Base-by-base conservation (phyloP, 1,140 invertebrate genomes). In the Oppia nitens region DNA sequence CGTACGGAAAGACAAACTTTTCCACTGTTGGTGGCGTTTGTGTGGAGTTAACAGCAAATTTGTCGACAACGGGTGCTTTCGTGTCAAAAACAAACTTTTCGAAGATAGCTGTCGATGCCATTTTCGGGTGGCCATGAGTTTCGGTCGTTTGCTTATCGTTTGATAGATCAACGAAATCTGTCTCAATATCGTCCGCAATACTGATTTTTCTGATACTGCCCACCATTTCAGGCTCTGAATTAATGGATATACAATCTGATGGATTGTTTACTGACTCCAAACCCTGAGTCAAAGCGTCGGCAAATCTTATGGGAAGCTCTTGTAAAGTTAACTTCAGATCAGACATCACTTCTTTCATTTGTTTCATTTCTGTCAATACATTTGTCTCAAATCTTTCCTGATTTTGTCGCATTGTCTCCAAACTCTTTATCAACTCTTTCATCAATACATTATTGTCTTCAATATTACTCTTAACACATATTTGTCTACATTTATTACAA, bases 1-100 rank as follows among this genome's bases (percentile, higher is more conserved):
- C 32, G 55, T 56, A 56, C 12, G 55, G 55, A 20, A 56, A 26
- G 3, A 56, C 32, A 40, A 40, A 40, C 17, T 40, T 40, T 9
- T 40, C 32, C 17, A 40, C 17, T 40, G 6, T 40, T 40, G 32
- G 32, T 9, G 6, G 6, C 17, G 6, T 40, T 40, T 6, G 32
- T 9, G 6, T 40, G 17, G 6, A 9, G 17, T 40, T 40, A 40
- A 9, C 32, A 40, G 6, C 17, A 6, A 40, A 40, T 40, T 40
- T 40, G 6, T 40, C 32, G 6, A 9, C 17, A 9, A 40, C 32
- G 17, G 6, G 6, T 17, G 6, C 32, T 40, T 40, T 40, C 6
- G 6, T 40, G 6, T 40, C 32, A 40, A 9, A 9, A 9, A 40
- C 6, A 17, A 40, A 9, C 17, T 9, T 6, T 40, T 40, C 32